Evolutionary conservation across 1,140 invertebrate species (phyloP), one percentile per base, ranked within the genome.

Genomic region (Melitaea cinxia): DNA sequence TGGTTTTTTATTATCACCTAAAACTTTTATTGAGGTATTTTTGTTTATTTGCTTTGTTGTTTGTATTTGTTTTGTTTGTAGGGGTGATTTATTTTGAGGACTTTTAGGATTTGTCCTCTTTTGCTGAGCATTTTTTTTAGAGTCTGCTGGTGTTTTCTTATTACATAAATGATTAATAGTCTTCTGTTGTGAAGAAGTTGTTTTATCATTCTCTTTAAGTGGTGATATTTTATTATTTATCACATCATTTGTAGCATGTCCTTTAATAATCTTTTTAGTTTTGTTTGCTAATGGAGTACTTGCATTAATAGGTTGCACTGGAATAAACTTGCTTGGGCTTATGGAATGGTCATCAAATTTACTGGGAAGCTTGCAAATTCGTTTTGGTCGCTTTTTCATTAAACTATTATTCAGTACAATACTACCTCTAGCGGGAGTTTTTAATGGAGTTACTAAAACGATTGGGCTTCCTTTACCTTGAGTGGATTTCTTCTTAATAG

Each of bases 321-420:
- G 74, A 56, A 82, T 57, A 73, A 72, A 80, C 26, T 86, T 89
- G 60, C 66, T 82, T 17, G 85, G 87, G 49, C 85, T 89, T 21
- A 80, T 61, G 4, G 76, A 81, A 60, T 83, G 70, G 15, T 83
- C 75, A 33, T 86, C 74, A 74, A 84, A 86, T 17, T 79, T 80
- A 30, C 76, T 82, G 64, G 87, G 87, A 35, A 89, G 62, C 17
- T 75, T 66, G 55, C 78, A 75, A 6, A 88, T 73, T 60, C 87
- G 80, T 58, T 77, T 86, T 10, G 83, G 83, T 2, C 83, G 70
- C 45, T 64, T 76, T 50, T 64, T 74, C 28, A 80, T 28, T 58
- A 88, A 60, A 57, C 72, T 80, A 12, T 24, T 73, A 10, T 79
- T 70, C 42, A 57, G 28, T 42, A 24, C n/a, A n/a, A n/a, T n/a